These are phyloP conservation scores for Fringilla coelebs DNA, from an alignment of 2,797 vertebrate genomes.

Conservation along the genomic window DNA sequence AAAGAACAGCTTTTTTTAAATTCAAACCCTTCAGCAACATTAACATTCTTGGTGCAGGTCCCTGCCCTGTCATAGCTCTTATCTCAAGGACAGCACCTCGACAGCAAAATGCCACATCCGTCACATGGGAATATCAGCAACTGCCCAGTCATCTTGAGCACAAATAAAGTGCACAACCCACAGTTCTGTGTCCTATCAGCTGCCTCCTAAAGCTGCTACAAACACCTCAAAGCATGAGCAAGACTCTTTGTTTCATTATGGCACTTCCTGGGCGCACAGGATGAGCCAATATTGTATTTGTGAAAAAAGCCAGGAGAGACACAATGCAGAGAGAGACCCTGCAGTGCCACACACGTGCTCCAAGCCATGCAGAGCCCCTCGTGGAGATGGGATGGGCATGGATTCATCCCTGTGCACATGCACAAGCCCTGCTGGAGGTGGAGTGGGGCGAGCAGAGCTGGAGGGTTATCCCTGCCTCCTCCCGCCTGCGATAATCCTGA, in stretches of 20 bases:
- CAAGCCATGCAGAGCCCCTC: rapidly evolving
- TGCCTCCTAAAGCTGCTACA: not conserved
- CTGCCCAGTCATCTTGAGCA: not conserved
- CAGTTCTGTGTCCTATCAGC: not conserved
- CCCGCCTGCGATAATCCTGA: not conserved
- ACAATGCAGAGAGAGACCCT: rapidly evolving
- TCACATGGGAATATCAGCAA: slow-evolving; percentile 11
- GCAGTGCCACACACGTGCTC: rapidly evolving
- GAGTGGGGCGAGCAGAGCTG: not conserved
- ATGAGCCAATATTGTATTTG: rapidly evolving
- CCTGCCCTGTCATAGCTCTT: not conserved
- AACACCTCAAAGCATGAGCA: rapidly evolving
- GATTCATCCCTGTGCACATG: not conserved
- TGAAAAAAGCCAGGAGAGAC: not conserved
- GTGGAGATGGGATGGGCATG: not conserved
- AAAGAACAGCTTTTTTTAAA: not conserved
- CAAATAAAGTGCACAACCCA: not conserved
- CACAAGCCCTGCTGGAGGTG: not conserved
- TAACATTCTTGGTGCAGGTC: slow-evolving; percentile 16
- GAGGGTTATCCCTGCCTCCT: not conserved
- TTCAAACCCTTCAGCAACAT: not conserved
- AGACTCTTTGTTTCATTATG: rapidly evolving
- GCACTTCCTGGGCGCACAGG: rapidly evolving
- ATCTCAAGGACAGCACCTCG: slow-evolving; percentile 41
- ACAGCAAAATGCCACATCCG: slow-evolving; percentile 9